These are phyloP conservation scores for Catamblyrhynchus diadema DNA, from an alignment of 2,797 vertebrate species.

Conservation along the genomic window DNA sequence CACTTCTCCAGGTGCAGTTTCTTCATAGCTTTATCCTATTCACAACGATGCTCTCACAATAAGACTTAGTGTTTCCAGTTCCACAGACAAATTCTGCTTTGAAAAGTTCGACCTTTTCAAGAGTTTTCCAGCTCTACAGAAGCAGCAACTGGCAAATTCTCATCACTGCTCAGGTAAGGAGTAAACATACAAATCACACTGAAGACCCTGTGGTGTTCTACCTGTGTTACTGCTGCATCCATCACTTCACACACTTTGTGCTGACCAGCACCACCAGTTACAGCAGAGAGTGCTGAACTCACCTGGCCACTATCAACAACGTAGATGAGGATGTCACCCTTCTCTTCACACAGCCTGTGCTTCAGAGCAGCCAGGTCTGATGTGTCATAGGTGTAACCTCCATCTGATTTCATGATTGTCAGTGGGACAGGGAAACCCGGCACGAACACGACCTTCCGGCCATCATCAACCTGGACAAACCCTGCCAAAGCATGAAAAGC, in stretches of 20 bases:
- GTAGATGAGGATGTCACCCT: constrained; percentile 89
- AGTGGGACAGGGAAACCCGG: constrained; percentile 87
- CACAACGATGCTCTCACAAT: neutral
- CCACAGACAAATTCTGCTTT: neutral
- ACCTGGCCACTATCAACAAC: constrained; percentile 94
- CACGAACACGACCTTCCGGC: constrained; percentile 88
- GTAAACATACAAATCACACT: neutral
- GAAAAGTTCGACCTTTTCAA: neutral
- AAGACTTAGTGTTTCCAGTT: neutral
- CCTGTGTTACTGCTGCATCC: fast-evolving
- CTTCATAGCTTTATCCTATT: neutral
- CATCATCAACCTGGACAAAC: constrained; percentile 87
- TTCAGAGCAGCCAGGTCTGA: constrained; percentile 93
- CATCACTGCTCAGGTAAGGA: neutral
- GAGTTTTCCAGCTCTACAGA: neutral
- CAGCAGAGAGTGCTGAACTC: neutral
- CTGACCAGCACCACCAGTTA: neutral
- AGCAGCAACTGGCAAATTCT: neutral
- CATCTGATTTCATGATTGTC: constrained; percentile 93
- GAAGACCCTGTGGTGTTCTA: neutral
- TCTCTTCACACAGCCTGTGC: constrained; percentile 86
- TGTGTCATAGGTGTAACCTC: constrained; percentile 95
- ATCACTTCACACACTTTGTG: neutral
- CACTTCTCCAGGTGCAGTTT: neutral
- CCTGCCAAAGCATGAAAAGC: constrained; percentile 62